A percentile compares a stretch with the other conserved stretches of the same genome.
Evolutionary conservation across 1,140 invertebrate species (phyloP).

Genomic region (Heliconius hewitsoni): DNA sequence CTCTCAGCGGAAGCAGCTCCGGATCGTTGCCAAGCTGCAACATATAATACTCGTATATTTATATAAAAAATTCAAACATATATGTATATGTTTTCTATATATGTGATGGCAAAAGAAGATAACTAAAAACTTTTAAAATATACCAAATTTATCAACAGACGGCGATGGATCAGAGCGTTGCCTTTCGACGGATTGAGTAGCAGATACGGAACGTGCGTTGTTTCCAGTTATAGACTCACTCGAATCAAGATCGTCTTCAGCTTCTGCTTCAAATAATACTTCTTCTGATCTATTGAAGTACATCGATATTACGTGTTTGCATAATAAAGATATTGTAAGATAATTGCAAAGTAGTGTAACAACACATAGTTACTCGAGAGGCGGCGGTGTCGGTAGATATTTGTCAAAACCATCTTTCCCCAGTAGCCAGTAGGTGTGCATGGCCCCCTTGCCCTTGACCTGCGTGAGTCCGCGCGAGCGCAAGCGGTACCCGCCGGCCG

Average conservation of each 20-base stretch:
- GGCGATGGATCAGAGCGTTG: slow-evolving; percentile 46
- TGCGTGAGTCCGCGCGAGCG: slow-evolving; percentile 91
- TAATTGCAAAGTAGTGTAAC: too few species aligned
- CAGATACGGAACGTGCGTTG: slow-evolving; percentile 19
- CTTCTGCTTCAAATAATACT: slow-evolving; percentile 59
- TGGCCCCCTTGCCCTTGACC: slow-evolving; percentile 94
- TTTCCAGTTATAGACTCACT: slow-evolving; percentile 38
- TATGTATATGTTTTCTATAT: too few species aligned
- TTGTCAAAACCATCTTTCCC: slow-evolving; percentile 95
- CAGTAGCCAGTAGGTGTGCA: slow-evolving; percentile 95
- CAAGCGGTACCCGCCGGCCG: slow-evolving; percentile 89
- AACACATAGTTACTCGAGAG: slow-evolving; percentile 83
- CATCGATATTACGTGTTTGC: neutral
- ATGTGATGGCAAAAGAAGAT: too few species aligned
- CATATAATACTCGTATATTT: neutral
- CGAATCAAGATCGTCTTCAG: slow-evolving; percentile 50
- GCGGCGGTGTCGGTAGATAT: slow-evolving; percentile 89
- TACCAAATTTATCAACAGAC: slow-evolving; percentile 43
- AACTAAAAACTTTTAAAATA: neutral
- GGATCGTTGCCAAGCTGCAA: slow-evolving; percentile 53
- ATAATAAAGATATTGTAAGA: neutral
- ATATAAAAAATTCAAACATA: neutral
- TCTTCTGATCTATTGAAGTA: slow-evolving; percentile 48
- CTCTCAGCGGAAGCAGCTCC: slow-evolving; percentile 61
- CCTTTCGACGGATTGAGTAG: slow-evolving; percentile 37